Evolutionary conservation across 2,113 vertebrate genomes (phyloP), one percentile per base, ranked within the genome.

Genomic region (Perca flavescens): DNA sequence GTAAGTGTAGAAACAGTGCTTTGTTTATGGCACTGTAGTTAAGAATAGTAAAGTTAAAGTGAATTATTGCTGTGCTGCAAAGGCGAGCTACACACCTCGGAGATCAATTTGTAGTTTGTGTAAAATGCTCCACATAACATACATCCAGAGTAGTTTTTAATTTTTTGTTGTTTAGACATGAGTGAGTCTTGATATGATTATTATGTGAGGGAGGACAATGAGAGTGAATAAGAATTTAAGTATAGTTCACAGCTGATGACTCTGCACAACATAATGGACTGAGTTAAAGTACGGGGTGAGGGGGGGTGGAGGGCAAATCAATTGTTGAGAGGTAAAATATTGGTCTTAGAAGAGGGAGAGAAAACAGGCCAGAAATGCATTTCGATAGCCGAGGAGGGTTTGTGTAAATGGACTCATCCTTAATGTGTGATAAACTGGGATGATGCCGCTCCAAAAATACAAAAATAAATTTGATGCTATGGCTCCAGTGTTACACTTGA

Each of bases 241-340:
- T 14, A 53, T 46, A 82, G 77, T 62, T 85, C 57, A 79, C 40
- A 86, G 76, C 71, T 94, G 93, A 92, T 95, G 94, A 94, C 80
- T 89, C 82, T 77, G 91, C 94, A 93, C 40, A 90, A 82, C 84
- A 71, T 94, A 94, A 94, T 95, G 94, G 89, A 93, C 79, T 80
- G 56, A 53, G 86, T 84, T 81, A 57, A 90, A 91, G 88, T 50
- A 84, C 78, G 74, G 69, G 70, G 76, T 4, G 40, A n/a, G n/a
- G 66, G 76, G 21, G 82, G 82, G 63, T 13, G 79, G 88, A 74
- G 79, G 74, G 65, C 70, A 74, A 88, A 94, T 94, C 93, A 92
- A 92, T 93, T 84, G 43, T 46, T 62, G 54, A 82, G 84, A 88
- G 79, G 47, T 89, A 82, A 91, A 86, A 90, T 88, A 88, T 72